Conservation (phyloP, 2,797 vertebrate species). For the Acanthornis magna region DNA sequence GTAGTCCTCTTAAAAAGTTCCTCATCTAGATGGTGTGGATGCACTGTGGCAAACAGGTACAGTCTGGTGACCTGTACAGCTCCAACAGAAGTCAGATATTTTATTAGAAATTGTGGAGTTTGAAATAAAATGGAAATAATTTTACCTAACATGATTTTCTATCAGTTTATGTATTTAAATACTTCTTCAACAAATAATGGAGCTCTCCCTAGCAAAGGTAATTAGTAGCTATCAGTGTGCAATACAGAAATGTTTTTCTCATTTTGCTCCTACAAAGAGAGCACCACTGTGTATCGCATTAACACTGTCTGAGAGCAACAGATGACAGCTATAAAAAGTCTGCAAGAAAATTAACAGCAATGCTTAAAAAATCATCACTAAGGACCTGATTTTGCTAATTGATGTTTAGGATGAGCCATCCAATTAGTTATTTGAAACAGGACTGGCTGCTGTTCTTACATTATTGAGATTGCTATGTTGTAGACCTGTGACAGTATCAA, state of each 20-base stretch:
- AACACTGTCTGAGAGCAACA: conserved; percentile 63
- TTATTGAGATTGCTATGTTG: conserved; percentile 7
- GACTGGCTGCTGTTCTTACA: conserved; percentile 36
- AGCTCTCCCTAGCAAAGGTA: conserved; percentile 65
- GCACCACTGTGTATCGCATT: conserved; percentile 70
- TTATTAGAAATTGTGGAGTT: conserved; percentile 7
- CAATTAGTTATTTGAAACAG: conserved; percentile 72
- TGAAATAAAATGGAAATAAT: not conserved
- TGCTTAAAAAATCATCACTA: conserved; percentile 72
- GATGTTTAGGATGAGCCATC: conserved; percentile 68
- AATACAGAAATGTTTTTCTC: conserved; percentile 71
- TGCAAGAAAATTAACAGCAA: conserved; percentile 74
- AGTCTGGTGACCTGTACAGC: not conserved
- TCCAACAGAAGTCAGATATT: not conserved
- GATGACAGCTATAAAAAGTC: conserved; percentile 69
- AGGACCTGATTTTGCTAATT: conserved; percentile 70
- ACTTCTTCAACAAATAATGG: conserved; percentile 65
- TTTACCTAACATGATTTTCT: conserved; percentile 50
- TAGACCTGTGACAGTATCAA: conserved; percentile 48
- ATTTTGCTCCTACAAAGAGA: conserved; percentile 68
- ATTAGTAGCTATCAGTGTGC: conserved; percentile 75
- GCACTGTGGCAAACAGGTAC: not conserved
- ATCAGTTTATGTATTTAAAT: conserved; percentile 60
- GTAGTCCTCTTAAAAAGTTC: not conserved
- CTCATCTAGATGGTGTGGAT: not conserved